Evolutionary conservation across 2,888 invertebrate genomes (phyloP).

Genomic region (Xestobium rufovillosum): DNA sequence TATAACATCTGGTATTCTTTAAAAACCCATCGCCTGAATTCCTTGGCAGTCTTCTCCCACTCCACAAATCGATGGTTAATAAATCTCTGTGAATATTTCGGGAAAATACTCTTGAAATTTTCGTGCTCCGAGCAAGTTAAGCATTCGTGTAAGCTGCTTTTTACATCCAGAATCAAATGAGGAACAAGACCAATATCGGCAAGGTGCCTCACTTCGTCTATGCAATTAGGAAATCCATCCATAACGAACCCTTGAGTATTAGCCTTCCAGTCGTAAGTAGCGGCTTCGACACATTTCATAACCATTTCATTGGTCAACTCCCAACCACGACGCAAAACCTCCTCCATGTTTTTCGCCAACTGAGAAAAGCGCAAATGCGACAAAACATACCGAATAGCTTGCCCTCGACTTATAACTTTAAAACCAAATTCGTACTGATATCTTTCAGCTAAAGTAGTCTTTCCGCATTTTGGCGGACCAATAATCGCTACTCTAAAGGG

Average conservation of each 20-base stretch:
- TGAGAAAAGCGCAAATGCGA: slow-evolving; percentile 48
- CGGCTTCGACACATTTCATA: slow-evolving; percentile 48
- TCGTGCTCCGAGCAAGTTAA: slow-evolving; percentile 42
- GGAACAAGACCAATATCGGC: slow-evolving; percentile 50
- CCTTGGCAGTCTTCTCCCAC: slow-evolving; percentile 40
- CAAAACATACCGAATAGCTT: slow-evolving; percentile 46
- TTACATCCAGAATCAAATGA: slow-evolving; percentile 49
- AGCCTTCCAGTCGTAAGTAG: slow-evolving; percentile 44
- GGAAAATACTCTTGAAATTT: slow-evolving; percentile 30
- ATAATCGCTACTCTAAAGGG: slow-evolving; percentile 51
- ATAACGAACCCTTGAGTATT: slow-evolving; percentile 52
- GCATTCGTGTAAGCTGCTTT: slow-evolving; percentile 38
- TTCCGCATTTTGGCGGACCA: slow-evolving; percentile 58
- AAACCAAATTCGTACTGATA: slow-evolving; percentile 49
- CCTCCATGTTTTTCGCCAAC: slow-evolving; percentile 43
- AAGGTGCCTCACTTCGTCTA: slow-evolving; percentile 47
- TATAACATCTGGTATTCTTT: slow-evolving; percentile 50
- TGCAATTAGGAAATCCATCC: slow-evolving; percentile 54
- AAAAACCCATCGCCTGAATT: slow-evolving; percentile 47
- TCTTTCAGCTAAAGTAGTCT: slow-evolving; percentile 50
- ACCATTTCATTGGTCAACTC: slow-evolving; percentile 43
- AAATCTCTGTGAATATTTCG: slow-evolving; percentile 32
- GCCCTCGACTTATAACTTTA: slow-evolving; percentile 49
- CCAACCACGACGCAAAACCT: slow-evolving; percentile 42
- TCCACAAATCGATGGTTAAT: slow-evolving; percentile 43